A percentile compares a stretch with the other conserved stretches of the same genome.
These are phyloP conservation scores for Nicator chloris DNA, from an alignment of 2,113 vertebrate species.

Conservation along the genomic window DNA sequence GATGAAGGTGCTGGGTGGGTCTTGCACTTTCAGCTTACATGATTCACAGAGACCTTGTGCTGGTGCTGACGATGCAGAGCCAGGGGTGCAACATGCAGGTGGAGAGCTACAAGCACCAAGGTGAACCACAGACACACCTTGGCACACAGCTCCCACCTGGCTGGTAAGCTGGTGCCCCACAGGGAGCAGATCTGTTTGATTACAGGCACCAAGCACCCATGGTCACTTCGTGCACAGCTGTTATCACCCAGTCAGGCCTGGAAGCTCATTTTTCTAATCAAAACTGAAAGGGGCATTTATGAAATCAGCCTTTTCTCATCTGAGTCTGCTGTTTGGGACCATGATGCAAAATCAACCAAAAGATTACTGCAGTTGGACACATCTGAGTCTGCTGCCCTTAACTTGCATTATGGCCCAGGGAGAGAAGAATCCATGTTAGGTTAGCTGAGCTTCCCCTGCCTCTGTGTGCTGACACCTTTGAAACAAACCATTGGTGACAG, in stretches of 20 bases:
- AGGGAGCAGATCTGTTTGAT: background rate
- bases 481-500: background rate
- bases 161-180: background rate
- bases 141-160: background rate
- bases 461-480: background rate
- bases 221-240: background rate
- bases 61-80: accelerated
- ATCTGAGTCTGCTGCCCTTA: background rate
- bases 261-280: background rate
- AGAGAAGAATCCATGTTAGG: background rate
- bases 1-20: background rate
- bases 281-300: background rate
- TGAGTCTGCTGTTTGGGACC: background rate
- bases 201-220: background rate
- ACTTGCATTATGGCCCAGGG: accelerated
- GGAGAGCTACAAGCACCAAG: background rate
- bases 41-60: background rate
- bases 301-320: background rate
- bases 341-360: background rate
- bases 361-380: background rate
- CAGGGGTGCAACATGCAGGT: accelerated
- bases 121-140: background rate
- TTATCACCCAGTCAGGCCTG: background rate
- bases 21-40: background rate
- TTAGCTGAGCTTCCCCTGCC: background rate